These are phyloP conservation scores for Parauchenoglanis ngamensis DNA, from an alignment of 2,797 vertebrate species.

Conservation along the genomic window DNA sequence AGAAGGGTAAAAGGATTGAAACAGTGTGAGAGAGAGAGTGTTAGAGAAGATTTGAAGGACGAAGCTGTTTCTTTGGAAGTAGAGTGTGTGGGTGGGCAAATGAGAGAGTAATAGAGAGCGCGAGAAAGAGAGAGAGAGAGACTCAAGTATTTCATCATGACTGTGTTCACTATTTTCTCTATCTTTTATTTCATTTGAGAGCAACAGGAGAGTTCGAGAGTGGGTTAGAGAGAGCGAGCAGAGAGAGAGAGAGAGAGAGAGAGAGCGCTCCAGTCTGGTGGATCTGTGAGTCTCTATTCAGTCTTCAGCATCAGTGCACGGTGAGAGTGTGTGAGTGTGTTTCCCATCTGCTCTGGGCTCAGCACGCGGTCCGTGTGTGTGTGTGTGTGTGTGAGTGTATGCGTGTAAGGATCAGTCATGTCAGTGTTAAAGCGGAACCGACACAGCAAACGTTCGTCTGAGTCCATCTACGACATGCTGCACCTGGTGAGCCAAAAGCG, in stretches of 20 bases:
- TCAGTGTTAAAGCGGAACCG: constrained; percentile 83
- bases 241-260: not conserved
- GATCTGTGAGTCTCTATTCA: constrained; percentile 20
- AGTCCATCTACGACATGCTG: constrained; percentile 83
- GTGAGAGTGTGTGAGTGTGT: constrained; percentile 56
- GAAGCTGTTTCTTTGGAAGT: constrained; percentile 21
- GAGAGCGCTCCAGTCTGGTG: not conserved
- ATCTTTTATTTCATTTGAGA: constrained; percentile 18
- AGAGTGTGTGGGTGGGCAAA: constrained; percentile 10
- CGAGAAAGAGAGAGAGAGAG: constrained; percentile 16
- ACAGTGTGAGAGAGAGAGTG: constrained; percentile 39
- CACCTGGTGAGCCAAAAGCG: constrained; percentile 74
- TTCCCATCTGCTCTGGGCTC: constrained; percentile 41
- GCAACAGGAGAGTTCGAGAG: constrained; percentile 15
- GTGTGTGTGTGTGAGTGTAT: constrained; percentile 4
- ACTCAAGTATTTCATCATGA: not conserved
- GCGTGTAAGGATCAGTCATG: constrained; percentile 68
- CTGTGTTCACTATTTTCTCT: not conserved
- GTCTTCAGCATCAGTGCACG: constrained; percentile 32
- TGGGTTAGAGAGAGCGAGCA: not conserved
- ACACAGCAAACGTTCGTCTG: constrained; percentile 79
- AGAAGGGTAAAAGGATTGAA: constrained; percentile 51
- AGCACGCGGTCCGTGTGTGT: constrained; percentile 44
- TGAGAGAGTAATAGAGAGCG: constrained; percentile 17
- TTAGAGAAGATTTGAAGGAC: constrained; percentile 17